A percentile compares a stretch with the other conserved stretches of the same genome.
Conservation (phyloP, 1,140 invertebrate species). For the Pissodes strobi region DNA sequence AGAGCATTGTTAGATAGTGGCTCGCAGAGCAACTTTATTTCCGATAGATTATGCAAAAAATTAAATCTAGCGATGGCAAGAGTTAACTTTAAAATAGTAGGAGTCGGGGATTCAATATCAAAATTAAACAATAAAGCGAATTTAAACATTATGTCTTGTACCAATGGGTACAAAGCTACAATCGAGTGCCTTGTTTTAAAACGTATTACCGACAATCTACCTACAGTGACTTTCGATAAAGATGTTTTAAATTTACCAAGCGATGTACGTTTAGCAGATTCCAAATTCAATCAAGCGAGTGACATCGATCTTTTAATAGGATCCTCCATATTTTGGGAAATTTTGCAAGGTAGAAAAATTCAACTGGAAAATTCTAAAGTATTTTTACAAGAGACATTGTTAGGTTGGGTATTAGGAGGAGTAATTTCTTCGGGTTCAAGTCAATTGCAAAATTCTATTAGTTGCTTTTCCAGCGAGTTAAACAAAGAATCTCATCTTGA, state of each 20-base stretch:
- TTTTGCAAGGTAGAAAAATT: background rate
- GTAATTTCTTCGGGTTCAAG: background rate
- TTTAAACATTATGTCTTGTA: background rate
- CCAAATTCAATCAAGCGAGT: conserved; percentile 26
- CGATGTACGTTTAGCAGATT: conserved; percentile 24
- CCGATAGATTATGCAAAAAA: background rate
- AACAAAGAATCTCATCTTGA: background rate
- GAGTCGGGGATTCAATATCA: background rate
- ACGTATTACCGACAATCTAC: background rate
- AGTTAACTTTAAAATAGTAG: background rate
- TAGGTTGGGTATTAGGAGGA: conserved; percentile 23
- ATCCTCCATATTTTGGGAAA: conserved; percentile 15
- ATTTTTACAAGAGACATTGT: conserved; percentile 21
- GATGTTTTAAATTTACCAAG: background rate
- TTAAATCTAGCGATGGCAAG: background rate
- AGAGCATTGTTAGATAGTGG: conserved; percentile 32
- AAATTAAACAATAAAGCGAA: background rate
- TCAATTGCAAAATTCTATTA: background rate
- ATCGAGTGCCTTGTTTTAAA: background rate
- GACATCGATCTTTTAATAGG: conserved; percentile 21
- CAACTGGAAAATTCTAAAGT: background rate
- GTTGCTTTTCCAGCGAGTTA: background rate
- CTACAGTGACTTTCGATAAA: background rate
- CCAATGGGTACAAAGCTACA: background rate
- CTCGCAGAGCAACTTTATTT: conserved; percentile 27